These are phyloP conservation scores for Polyergus mexicanus DNA, from an alignment of 1,140 invertebrate genomes.

Conservation along the genomic window DNA sequence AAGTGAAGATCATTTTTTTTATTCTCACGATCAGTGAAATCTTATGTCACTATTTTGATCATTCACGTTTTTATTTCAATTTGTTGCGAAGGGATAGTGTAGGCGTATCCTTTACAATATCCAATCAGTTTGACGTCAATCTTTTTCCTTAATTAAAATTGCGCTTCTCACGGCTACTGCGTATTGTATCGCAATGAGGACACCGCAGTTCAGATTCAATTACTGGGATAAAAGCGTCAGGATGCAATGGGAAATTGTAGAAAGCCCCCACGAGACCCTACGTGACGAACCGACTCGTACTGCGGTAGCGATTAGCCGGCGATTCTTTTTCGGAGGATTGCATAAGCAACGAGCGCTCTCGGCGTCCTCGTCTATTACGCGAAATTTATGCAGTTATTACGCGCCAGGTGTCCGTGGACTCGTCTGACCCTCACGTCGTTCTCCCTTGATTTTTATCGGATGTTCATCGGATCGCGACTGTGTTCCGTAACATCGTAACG, in stretches of 20 bases:
- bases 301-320: constrained; percentile 35
- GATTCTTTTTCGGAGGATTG: constrained; percentile 43
- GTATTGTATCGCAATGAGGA: constrained; percentile 1
- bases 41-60: too few species aligned
- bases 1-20: too few species aligned
- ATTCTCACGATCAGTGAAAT: too few species aligned
- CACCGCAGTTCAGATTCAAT: constrained; percentile 41
- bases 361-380: constrained; percentile 51
- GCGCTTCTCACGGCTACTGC: constrained; percentile 44
- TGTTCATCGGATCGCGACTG: constrained; percentile 25
- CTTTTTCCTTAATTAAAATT: constrained; percentile 13
- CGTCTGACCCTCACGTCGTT: constrained; percentile 51
- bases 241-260: constrained; percentile 49
- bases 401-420: constrained; percentile 61
- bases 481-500: constrained; percentile 18
- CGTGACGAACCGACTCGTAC: constrained; percentile 26
- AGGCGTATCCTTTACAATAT: not conserved
- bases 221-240: constrained; percentile 28
- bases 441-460: constrained; percentile 41
- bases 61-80: too few species aligned
- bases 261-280: constrained; percentile 39
- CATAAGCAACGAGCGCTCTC: constrained; percentile 46
- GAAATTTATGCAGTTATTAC: constrained; percentile 63
- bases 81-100: not conserved
- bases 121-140: constrained; percentile 5